A percentile compares a stretch with the other conserved stretches of the same genome.
Evolutionary conservation across 2,797 vertebrate species (phyloP).

Genomic region (Arvicola amphibius): DNA sequence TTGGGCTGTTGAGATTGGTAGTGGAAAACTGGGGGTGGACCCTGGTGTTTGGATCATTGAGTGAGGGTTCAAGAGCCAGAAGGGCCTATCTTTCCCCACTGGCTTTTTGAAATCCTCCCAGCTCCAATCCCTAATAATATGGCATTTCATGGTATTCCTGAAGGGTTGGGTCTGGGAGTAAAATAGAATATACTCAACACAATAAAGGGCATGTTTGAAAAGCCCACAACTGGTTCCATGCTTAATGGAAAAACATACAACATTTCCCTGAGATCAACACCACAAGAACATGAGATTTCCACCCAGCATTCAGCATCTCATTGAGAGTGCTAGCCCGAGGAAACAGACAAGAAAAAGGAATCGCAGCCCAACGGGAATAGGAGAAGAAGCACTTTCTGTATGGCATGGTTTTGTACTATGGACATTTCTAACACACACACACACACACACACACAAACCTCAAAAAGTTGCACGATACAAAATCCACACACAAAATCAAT

Average conservation of each 20-base stretch:
- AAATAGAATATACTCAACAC: not conserved
- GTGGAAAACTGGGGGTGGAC: not conserved
- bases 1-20: not conserved
- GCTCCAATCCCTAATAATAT: not conserved
- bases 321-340: not conserved
- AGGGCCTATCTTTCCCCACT: not conserved
- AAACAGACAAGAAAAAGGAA: not conserved
- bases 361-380: not conserved
- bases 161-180: not conserved
- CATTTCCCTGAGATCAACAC: not conserved
- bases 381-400: not conserved
- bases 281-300: not conserved
- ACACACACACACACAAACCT: not conserved
- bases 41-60: not conserved
- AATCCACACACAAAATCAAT: not conserved
- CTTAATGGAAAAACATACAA: not conserved
- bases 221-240: not conserved
- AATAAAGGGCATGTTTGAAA: not conserved
- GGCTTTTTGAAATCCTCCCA: not conserved
- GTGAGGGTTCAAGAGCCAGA: not conserved
- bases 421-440: not conserved
- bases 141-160: no score
- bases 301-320: no score
- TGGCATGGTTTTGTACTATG: not conserved
- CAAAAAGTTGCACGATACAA: not conserved